Conservation (phyloP, 2,888 invertebrate species). For the Petrolisthes cinctipes region DNA sequence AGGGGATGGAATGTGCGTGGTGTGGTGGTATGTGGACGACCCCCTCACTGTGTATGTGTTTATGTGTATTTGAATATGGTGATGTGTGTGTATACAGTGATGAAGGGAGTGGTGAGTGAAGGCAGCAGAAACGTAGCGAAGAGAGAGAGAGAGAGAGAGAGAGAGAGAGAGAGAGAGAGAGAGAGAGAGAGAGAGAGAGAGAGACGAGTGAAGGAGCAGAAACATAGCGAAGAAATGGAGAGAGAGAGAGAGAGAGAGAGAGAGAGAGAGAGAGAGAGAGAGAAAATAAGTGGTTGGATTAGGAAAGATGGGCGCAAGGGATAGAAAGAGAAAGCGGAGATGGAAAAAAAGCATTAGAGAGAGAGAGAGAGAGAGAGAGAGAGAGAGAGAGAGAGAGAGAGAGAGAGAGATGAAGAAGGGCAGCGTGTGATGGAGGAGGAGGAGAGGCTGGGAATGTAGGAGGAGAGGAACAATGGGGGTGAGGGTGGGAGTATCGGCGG, state of each 20-base stretch:
- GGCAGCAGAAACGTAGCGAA: neutral
- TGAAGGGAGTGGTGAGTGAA: neutral
- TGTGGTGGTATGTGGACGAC: too few relatives aligned
- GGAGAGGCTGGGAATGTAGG: too few relatives aligned
- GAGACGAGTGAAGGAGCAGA: neutral
- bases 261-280: constrained; percentile 17
- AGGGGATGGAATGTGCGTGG: neutral
- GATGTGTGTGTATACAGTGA: too few relatives aligned
- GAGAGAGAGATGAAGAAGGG: constrained; percentile 1
- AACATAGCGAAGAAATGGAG: neutral
- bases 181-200: neutral
- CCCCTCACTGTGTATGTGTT: too few relatives aligned
- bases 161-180: neutral
- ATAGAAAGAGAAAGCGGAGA: neutral
- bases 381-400: constrained; percentile 1
- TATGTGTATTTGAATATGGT: too few relatives aligned
- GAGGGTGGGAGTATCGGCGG: neutral
- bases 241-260: neutral
- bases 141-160: neutral
- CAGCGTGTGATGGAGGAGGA: neutral
- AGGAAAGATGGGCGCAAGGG: neutral
- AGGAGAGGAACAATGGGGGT: neutral
- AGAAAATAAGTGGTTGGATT: neutral
- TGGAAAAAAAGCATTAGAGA: constrained; percentile 9
- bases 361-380: constrained; percentile 13